Base-by-base conservation (phyloP, 1,140 invertebrate species). In the Heliconius eleuchia region DNA sequence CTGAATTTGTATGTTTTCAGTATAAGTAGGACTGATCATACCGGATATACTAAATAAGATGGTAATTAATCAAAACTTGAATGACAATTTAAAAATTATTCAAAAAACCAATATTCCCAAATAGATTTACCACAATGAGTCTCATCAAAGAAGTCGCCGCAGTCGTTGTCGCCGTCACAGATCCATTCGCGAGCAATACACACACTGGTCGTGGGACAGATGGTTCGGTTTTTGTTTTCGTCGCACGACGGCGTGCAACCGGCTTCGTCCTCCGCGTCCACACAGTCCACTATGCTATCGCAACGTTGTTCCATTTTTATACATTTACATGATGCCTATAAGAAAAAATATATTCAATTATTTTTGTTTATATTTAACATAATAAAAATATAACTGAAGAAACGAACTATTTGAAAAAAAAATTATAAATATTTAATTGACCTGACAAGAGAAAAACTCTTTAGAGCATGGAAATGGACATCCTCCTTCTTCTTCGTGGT, bases 91-190 rank as follows among this genome's bases (percentile, higher is more conserved):
- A 30, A 30, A 46, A 16, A 34, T n/a, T 16, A n/a, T 70, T 13
- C 16, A 16, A 71, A 6, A 71, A 71, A 27, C 1, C 6, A 3
- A 27, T 11, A 60, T 60, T 60, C 19, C 11, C 60, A 66, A 13
- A 16, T 66, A 23, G 70, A 60, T 91, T 94, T 92, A 96, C 97
- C 96, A 86, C 97, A 98, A 84, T 96, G 96, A 8, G 96, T 97
- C 90, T 98, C 98, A 88, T 98, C 97, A 4, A 97, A 97, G 85
- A 96, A 97, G 91, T 98, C 97, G 0, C 96, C 97, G 84, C 98
- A 98, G 88, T 98, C 97, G 79, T 98, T 96, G 80, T 97, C 96
- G 1, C 96, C 96, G 73, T 95, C 97, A 90, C 98, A 98, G 1
- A 97, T 92, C 96, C 97, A 98, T 3, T 96, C 95, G 77, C 96